These are phyloP conservation scores for Agrochola circellaris DNA, from an alignment of 2,888 invertebrate genomes.

Conservation along the genomic window DNA sequence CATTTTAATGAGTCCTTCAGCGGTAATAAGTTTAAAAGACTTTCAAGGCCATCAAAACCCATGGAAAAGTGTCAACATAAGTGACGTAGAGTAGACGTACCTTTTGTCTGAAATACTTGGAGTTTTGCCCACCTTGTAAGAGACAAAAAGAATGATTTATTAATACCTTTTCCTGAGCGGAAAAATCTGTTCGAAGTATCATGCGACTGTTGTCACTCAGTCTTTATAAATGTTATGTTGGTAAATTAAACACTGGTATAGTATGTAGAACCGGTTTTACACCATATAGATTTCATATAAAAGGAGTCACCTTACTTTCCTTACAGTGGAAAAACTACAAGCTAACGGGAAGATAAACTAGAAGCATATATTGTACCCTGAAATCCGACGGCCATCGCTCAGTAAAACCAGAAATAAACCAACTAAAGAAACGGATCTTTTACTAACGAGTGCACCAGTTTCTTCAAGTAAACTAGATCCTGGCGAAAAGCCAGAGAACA, in stretches of 20 bases:
- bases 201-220: conserved; percentile 9
- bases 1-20: background rate
- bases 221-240: background rate
- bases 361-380: background rate
- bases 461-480: conserved; percentile 37
- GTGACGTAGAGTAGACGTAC: conserved; percentile 16
- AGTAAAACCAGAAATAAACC: conserved; percentile 21
- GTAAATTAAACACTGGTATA: conserved; percentile 6
- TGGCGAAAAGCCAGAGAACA: conserved; percentile 46
- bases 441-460: conserved; percentile 46
- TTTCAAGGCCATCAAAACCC: background rate
- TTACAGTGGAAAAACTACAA: background rate
- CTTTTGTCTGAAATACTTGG: conserved; percentile 54
- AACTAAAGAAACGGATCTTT: conserved; percentile 34
- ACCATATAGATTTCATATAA: background rate
- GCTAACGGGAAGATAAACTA: background rate
- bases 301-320: background rate
- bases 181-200: conserved; percentile 18
- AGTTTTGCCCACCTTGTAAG: conserved; percentile 55
- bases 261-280: background rate
- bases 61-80: conserved; percentile 5
- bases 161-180: conserved; percentile 47
- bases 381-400: conserved; percentile 12
- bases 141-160: conserved; percentile 51
- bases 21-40: background rate